Percentiles rank a stretch among this genome's conserved stretches.
Conservation (phyloP, 1,140 invertebrate species). For the Drosophila arawakana region DNA sequence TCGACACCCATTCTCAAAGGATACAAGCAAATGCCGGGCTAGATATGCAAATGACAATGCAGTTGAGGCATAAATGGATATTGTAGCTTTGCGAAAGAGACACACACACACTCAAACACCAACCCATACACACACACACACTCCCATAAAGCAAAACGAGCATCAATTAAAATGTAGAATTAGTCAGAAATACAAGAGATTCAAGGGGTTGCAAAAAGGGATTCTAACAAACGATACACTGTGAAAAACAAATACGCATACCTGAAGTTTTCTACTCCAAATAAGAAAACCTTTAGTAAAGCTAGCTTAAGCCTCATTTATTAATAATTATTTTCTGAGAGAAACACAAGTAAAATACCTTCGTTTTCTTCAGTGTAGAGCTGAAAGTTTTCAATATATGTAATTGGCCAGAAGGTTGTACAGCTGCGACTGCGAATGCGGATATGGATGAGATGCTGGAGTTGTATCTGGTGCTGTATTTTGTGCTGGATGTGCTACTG, state of each 20-base stretch:
- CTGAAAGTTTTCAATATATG: constrained; percentile 75
- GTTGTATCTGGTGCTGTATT: constrained; percentile 3
- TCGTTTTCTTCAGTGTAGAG: not conserved
- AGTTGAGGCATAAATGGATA: constrained; percentile 29
- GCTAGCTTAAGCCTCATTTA: too few relatives aligned
- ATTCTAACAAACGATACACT: constrained; percentile 5
- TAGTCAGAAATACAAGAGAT: constrained; percentile 45
- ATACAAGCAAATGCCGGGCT: constrained; percentile 30
- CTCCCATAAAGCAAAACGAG: constrained; percentile 54
- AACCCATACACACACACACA: not conserved
- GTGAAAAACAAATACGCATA: too few relatives aligned
- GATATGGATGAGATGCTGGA: constrained; percentile 11
- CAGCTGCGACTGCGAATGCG: constrained; percentile 28
- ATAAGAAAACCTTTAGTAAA: too few relatives aligned
- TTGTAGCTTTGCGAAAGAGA: constrained; percentile 8
- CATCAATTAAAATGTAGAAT: constrained; percentile 66
- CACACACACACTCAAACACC: constrained; percentile 13
- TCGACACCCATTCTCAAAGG: not conserved
- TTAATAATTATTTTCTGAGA: too few relatives aligned
- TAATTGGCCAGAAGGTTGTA: constrained; percentile 65
- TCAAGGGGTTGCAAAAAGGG: too few relatives aligned
- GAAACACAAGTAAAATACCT: too few relatives aligned
- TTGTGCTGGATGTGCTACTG: constrained; percentile 8
- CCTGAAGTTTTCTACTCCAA: too few relatives aligned
- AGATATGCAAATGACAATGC: constrained; percentile 78